Evolutionary conservation across 1,140 invertebrate species (phyloP), one percentile per base, ranked within the genome.

Genomic region (Hirudo medicinalis): DNA sequence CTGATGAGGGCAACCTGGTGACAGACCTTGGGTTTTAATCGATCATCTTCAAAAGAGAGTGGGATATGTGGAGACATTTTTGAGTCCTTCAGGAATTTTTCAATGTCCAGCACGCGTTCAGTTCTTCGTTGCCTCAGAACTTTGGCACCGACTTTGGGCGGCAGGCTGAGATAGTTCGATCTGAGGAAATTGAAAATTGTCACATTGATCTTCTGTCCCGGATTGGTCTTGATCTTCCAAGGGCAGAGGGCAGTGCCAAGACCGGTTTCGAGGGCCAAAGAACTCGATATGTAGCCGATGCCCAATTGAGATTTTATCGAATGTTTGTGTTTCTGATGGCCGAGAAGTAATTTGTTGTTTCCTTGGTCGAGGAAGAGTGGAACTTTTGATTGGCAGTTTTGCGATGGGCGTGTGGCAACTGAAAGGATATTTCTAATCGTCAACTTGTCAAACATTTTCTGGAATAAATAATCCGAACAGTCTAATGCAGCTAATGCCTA

Each of bases 191-290:
- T 36, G 15, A 67, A n/a, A 11, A 72, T 32, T 13, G 57, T 74
- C 27, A 74, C 25, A 43, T 71, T 74, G 70, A 74, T 66, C 27
- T 57, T 69, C 40, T 74, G 73, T 36, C 73, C 73, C 13, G 57
- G 32, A 15, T 32, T 27, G 8, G 55, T n/a, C 6, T 63, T 20
- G 55, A 74, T 29, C 17, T 63, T 29, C 73, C 73, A 74, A 17
- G 70, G 73, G 55, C 73, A 74, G 54, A 29, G 27, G 36, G 57
- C 32, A 19, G 27, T 40, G 57, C 73, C 73, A 25, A 29, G 67
- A 19, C 70, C 73, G 11, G 70, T 74, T 43, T 71, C 70, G 25
- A 69, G 36, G 63, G 73, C 43, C 15, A 68, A 29, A 5, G 40
- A 25, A 60, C 73, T 74, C 54, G 73, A 54, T 49, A 74, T 40